phyloP scores from a whole-genome alignment of 2,888 invertebrate genomes.

The Eretmocerus hayati region DNA sequence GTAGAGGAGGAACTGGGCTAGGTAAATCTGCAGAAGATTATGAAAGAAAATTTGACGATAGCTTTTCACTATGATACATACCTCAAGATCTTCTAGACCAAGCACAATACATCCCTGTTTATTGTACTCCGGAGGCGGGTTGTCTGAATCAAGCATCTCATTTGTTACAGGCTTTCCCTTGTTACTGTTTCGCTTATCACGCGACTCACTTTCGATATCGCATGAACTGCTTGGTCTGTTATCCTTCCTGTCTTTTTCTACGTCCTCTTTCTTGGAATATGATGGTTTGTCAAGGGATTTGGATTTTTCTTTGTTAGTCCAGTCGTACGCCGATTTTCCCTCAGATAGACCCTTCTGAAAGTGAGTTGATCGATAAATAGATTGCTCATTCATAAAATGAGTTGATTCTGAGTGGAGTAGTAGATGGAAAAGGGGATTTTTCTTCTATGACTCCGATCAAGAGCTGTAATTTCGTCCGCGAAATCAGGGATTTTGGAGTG shows the following conservation, averaged over 20 bases:
- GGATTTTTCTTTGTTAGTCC: slow-evolving; percentile 44
- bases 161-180: slow-evolving; percentile 41
- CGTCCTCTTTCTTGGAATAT: slow-evolving; percentile 38
- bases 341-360: slow-evolving; percentile 39
- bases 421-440: too few relatives aligned
- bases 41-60: too few relatives aligned
- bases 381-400: too few relatives aligned
- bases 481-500: too few relatives aligned
- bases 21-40: too few relatives aligned
- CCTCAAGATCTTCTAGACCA: slow-evolving; percentile 46
- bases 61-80: slow-evolving; percentile 28
- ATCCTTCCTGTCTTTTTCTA: slow-evolving; percentile 40
- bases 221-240: slow-evolving; percentile 28
- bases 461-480: too few relatives aligned
- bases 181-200: slow-evolving; percentile 30
- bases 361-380: slow-evolving; percentile 18
- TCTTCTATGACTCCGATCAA: too few relatives aligned
- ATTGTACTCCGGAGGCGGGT: slow-evolving; percentile 39
- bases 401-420: too few relatives aligned
- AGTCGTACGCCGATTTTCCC: slow-evolving; percentile 38
- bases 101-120: slow-evolving; percentile 47
- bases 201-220: slow-evolving; percentile 28
- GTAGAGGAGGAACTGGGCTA: too few relatives aligned
- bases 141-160: slow-evolving; percentile 45
- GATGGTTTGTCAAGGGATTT: slow-evolving; percentile 42